phyloP scores from a whole-genome alignment of 2,888 invertebrate species.

The Pollenia amentaria region DNA sequence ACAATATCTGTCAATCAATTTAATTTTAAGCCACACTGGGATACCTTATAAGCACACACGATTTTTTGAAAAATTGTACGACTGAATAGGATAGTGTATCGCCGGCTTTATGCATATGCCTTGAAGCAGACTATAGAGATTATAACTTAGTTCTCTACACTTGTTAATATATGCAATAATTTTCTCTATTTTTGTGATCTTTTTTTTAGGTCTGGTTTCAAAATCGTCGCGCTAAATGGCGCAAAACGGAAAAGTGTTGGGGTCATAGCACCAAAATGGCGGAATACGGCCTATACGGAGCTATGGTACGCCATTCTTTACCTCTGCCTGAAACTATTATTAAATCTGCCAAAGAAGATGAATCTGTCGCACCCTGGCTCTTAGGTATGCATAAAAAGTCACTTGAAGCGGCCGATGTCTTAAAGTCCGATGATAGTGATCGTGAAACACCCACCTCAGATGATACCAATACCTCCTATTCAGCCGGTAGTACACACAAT shows the following conservation, averaged over 20 bases:
- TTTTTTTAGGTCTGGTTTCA: conserved; percentile 95
- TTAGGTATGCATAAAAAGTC: conserved; percentile 99
- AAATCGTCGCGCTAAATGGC: conserved; percentile 99
- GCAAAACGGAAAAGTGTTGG: conserved; percentile 99
- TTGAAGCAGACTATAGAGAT: too few species aligned
- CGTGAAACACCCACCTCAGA: conserved; percentile 87
- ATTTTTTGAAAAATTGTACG: too few species aligned
- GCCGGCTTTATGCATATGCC: too few species aligned
- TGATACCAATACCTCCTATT: conserved; percentile 86
- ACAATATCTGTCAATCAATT: too few species aligned
- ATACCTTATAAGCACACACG: too few species aligned
- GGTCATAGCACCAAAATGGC: conserved; percentile 99
- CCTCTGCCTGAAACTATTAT: conserved; percentile 99
- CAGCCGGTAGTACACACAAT: conserved; percentile 84
- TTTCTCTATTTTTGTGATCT: not conserved
- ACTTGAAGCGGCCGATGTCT: conserved; percentile 97
- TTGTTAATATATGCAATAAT: not conserved
- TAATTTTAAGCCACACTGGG: too few species aligned
- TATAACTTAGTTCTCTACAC: too few species aligned
- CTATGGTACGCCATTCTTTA: conserved; percentile 99
- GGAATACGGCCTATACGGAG: conserved; percentile 99
- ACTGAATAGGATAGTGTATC: too few species aligned
- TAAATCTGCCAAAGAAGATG: conserved; percentile 98
- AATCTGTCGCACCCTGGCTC: conserved; percentile 99
- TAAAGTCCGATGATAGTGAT: conserved; percentile 92